These are phyloP conservation scores for Hipparchia sbordonii DNA, from an alignment of 2,888 invertebrate species.

Conservation along the genomic window DNA sequence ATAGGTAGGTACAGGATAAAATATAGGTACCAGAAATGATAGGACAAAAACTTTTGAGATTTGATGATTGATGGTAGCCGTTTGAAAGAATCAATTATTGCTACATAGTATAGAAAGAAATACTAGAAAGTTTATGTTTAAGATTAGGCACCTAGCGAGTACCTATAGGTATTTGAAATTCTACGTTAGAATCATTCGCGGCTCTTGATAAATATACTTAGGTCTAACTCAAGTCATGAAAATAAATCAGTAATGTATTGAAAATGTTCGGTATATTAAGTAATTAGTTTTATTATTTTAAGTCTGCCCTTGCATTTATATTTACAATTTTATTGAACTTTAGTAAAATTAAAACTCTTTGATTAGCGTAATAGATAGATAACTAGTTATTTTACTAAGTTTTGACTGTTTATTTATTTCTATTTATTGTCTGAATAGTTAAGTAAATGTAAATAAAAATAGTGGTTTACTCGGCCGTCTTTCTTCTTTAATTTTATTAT, in stretches of 20 bases:
- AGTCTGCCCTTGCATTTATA: constrained; percentile 30
- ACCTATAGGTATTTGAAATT: too few species aligned
- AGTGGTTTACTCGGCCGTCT: constrained; percentile 53
- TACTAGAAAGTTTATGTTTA: not conserved
- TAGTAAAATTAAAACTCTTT: constrained; percentile 22
- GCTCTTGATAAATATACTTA: not conserved
- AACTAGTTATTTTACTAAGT: constrained; percentile 49
- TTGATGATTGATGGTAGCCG: not conserved
- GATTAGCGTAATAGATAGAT: constrained; percentile 41
- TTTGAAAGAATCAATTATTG: not conserved
- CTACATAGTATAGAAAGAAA: not conserved
- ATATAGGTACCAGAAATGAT: not conserved
- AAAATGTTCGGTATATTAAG: not conserved
- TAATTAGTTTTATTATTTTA: constrained; percentile 12
- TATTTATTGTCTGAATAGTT: constrained; percentile 70
- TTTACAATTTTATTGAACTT: constrained; percentile 2
- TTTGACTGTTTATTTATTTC: constrained; percentile 74
- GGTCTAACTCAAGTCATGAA: not conserved
- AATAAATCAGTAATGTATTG: not conserved
- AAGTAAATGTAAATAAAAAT: constrained; percentile 67
- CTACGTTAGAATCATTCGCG: not conserved
- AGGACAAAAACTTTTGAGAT: not conserved
- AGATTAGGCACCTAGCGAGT: not conserved
- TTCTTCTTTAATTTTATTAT: constrained; percentile 11
- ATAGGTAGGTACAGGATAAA: not conserved